Conservation (phyloP, 2,888 invertebrate genomes). For the Acronicta aceris region DNA sequence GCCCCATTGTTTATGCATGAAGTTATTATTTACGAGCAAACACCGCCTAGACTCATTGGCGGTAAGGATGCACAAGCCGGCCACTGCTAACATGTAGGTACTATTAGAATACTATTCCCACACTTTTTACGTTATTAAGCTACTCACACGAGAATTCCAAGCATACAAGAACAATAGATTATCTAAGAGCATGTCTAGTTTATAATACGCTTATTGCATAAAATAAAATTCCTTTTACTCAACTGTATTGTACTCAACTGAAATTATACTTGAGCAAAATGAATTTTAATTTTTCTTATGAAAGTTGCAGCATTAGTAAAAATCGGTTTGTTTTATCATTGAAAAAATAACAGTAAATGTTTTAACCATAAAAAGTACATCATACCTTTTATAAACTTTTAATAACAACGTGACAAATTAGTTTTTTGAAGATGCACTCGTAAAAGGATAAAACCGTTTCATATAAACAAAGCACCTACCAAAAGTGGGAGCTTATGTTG, state of each 20-base stretch:
- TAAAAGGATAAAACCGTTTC: constrained; percentile 46
- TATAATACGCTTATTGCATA: no score
- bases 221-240: no score
- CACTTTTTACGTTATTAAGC: constrained; percentile 7
- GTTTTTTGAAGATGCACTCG: constrained; percentile 41
- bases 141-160: not conserved
- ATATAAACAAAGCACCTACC: constrained; percentile 39
- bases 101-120: constrained; percentile 28
- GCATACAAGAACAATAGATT: no score
- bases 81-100: constrained; percentile 30
- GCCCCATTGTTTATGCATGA: constrained; percentile 83
- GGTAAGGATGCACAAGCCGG: constrained; percentile 19
- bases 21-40: constrained; percentile 80
- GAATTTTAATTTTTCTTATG: no score
- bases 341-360: no score
- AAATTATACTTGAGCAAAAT: no score
- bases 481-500: constrained; percentile 57
- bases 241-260: no score
- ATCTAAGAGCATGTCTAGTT: no score
- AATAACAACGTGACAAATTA: constrained; percentile 33
- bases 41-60: constrained; percentile 50
- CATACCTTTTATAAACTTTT: not conserved
- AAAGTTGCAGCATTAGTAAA: no score
- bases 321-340: no score
- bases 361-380: no score